Percentiles rank a stretch among this genome's conserved stretches.
Conservation (phyloP, 2,113 vertebrate species). For the Amazona guildingii region DNA sequence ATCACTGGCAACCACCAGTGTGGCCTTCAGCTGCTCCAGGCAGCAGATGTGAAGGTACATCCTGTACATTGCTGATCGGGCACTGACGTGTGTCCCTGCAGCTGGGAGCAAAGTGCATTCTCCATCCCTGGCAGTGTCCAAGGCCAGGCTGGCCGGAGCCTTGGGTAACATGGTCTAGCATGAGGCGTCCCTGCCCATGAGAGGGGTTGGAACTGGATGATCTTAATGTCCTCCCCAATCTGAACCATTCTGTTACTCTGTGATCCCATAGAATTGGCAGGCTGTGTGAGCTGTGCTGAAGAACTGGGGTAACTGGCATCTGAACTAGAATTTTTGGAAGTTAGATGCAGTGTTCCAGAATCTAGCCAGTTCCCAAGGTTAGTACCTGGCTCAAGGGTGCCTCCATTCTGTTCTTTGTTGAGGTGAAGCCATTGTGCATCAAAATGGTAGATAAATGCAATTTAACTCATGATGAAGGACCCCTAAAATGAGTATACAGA, state of each 20-base stretch:
- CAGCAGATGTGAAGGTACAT: constrained; percentile 83
- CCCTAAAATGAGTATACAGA: neutral
- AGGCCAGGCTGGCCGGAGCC: neutral
- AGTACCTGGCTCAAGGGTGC: neutral
- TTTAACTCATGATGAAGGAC: neutral
- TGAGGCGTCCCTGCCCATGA: neutral
- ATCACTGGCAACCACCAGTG: constrained; percentile 84
- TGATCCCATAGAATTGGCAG: neutral
- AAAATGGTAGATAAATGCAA: neutral
- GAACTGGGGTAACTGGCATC: neutral
- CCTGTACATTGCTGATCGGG: too few species aligned
- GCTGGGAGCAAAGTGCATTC: neutral
- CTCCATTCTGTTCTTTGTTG: neutral
- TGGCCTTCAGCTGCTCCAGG: constrained; percentile 82
- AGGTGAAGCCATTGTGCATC: neutral
- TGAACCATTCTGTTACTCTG: neutral
- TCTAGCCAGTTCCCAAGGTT: neutral
- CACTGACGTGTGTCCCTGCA: accelerated
- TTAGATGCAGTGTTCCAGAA: neutral
- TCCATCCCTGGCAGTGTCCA: neutral
- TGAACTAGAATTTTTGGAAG: neutral
- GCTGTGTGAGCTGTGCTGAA: neutral
- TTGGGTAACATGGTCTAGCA: neutral
- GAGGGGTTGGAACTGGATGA: neutral
- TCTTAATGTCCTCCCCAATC: neutral